A percentile compares a stretch with the other conserved stretches of the same genome.
Conservation (phyloP, 23 tunicate genomes). For the Ciona savignyi region DNA sequence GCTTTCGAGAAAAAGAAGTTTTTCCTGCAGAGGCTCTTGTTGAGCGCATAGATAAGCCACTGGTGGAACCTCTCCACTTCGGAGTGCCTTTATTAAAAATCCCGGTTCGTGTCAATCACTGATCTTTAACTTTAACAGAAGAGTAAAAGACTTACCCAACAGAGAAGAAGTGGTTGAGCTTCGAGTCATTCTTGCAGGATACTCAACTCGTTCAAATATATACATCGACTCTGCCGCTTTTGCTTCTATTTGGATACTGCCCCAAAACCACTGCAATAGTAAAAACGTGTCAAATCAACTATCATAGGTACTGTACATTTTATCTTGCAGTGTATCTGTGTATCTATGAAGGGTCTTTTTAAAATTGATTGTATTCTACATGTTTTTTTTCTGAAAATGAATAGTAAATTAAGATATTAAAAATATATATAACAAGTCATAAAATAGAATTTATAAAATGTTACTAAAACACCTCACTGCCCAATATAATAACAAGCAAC, state of each 20-base stretch:
- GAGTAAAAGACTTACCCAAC: conserved; percentile 35
- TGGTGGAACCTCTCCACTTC: conserved; percentile 53
- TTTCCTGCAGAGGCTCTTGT: conserved; percentile 60
- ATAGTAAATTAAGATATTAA: too few relatives aligned
- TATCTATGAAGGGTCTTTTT: too few relatives aligned
- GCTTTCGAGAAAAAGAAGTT: conserved; percentile 54
- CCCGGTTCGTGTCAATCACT: too few relatives aligned
- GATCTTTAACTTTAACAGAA: not conserved
- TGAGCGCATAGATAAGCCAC: conserved; percentile 6
- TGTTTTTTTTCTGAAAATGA: too few relatives aligned
- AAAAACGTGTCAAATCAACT: too few relatives aligned
- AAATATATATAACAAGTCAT: too few relatives aligned
- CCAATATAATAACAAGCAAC: too few relatives aligned
- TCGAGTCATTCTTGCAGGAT: conserved; percentile 37
- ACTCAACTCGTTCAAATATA: conserved; percentile 43
- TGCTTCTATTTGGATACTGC: conserved; percentile 95
- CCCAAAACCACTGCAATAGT: conserved; percentile 89
- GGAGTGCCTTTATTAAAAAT: conserved; percentile 49
- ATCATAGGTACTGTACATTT: too few relatives aligned
- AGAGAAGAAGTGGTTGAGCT: conserved; percentile 77
- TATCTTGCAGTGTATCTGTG: too few relatives aligned
- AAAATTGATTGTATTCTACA: too few relatives aligned
- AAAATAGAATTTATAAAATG: too few relatives aligned
- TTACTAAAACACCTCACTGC: too few relatives aligned
- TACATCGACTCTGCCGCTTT: conserved; percentile 85